Conservation (phyloP, 2,888 invertebrate species). For the Drosophila atroscutellata region DNA sequence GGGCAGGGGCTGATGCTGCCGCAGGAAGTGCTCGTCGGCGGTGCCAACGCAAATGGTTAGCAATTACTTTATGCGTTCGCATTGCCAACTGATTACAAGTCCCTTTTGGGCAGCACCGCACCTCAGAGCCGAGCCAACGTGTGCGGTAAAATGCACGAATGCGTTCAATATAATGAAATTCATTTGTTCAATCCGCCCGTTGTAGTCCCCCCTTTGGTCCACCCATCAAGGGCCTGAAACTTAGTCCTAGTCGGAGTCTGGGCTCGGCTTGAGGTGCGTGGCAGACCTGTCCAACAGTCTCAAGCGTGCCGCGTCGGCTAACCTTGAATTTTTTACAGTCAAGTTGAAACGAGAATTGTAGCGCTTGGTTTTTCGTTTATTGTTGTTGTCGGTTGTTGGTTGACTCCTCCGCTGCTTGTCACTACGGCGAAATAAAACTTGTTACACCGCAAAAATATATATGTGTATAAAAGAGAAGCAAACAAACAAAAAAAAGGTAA, state of each 20-base stretch:
- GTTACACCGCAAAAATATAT: constrained; percentile 69
- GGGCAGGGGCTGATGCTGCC: neutral
- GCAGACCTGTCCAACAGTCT: constrained; percentile 62
- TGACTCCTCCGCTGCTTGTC: constrained; percentile 72
- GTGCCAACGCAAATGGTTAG: constrained; percentile 80
- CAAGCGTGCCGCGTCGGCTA: constrained; percentile 70
- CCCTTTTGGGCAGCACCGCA: constrained; percentile 65
- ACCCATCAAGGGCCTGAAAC: constrained; percentile 22
- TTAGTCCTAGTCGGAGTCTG: constrained; percentile 23
- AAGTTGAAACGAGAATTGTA: constrained; percentile 72
- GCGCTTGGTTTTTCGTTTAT: constrained; percentile 34
- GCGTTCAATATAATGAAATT: constrained; percentile 78
- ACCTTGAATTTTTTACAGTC: constrained; percentile 65
- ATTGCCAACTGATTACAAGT: constrained; percentile 78
- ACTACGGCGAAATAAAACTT: constrained; percentile 61
- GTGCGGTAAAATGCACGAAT: constrained; percentile 78
- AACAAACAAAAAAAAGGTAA: neutral
- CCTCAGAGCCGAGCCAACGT: constrained; percentile 59
- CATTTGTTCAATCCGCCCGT: constrained; percentile 61
- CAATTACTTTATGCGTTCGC: constrained; percentile 79
- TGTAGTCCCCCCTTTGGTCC: neutral
- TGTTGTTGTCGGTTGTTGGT: constrained; percentile 34
- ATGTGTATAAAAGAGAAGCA: constrained; percentile 31
- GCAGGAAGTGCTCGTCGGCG: constrained; percentile 54
- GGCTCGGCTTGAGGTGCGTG: constrained; percentile 54